Conservation (phyloP, 2,113 vertebrate genomes). For the Cettia cetti region DNA sequence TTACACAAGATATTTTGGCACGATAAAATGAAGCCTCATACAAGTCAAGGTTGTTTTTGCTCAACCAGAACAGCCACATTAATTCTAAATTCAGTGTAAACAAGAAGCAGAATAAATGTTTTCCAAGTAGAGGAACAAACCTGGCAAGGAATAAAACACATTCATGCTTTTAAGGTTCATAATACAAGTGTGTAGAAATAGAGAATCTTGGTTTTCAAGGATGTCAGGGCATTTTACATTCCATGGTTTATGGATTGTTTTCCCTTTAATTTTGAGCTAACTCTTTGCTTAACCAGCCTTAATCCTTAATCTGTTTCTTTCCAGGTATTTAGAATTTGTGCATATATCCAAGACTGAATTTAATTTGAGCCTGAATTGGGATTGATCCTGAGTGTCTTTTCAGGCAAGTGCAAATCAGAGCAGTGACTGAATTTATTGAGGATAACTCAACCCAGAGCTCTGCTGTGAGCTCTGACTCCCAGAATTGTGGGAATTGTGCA, state of each 20-base stretch:
- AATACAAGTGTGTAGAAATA: neutral
- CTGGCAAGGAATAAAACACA: conserved; percentile 8
- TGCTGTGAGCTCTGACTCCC: neutral
- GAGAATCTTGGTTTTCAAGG: neutral
- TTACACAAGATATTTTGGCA: neutral
- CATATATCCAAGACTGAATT: neutral
- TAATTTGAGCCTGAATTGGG: neutral
- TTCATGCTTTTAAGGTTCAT: neutral
- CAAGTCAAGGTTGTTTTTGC: conserved; percentile 35
- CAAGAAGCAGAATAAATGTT: conserved; percentile 41
- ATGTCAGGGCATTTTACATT: neutral
- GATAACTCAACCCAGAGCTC: neutral
- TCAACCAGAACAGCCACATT: neutral
- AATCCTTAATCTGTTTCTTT: neutral
- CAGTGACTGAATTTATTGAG: neutral
- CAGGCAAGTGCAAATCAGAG: neutral
- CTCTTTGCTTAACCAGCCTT: neutral
- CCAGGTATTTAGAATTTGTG: neutral
- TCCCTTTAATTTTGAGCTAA: neutral
- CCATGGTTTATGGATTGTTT: neutral
- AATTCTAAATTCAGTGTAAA: conserved; percentile 43
- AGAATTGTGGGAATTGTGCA: neutral
- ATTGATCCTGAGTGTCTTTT: neutral
- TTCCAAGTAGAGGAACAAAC: conserved; percentile 6
- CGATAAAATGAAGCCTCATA: neutral